These are phyloP conservation scores for Enhydra lutris DNA, from an alignment of 2,113 vertebrate genomes.

Conservation along the genomic window DNA sequence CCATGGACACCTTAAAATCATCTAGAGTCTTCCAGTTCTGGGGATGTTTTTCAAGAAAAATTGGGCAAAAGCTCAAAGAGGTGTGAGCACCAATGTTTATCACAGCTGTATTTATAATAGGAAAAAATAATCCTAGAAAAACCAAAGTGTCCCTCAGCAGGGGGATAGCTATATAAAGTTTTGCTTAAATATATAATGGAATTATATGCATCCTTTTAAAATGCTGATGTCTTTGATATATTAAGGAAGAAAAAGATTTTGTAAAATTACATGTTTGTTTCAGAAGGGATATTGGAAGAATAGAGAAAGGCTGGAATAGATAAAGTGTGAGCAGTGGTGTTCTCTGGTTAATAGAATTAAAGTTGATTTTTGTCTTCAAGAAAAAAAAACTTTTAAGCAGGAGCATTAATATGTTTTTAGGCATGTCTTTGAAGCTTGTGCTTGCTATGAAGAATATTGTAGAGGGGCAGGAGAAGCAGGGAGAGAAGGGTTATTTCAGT, in stretches of 20 bases:
- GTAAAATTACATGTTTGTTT: not conserved
- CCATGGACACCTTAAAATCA: not conserved
- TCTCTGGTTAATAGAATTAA: not conserved
- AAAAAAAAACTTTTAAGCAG: not conserved
- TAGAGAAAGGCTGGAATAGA: not conserved
- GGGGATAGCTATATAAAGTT: not conserved
- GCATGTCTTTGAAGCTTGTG: not conserved
- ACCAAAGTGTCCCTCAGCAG: not conserved
- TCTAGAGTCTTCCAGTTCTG: not conserved
- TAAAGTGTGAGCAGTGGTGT: not conserved
- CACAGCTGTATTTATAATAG: not conserved
- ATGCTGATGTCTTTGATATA: not conserved
- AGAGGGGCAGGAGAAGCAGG: not conserved
- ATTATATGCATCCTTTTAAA: not conserved
- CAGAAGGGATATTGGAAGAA: not conserved
- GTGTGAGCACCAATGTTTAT: not conserved
- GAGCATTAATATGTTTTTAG: not conserved
- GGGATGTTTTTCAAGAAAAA: not conserved
- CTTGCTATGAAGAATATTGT: not conserved
- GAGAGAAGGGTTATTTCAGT: not conserved
- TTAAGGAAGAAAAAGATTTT: not conserved
- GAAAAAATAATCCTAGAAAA: not conserved
- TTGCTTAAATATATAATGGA: not conserved
- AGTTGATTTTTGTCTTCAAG: slow-evolving; percentile 14
- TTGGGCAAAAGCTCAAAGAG: not conserved